Conservation (phyloP, 35 echinoderm and acorn worm species). For the Lytechinus variegatus region DNA sequence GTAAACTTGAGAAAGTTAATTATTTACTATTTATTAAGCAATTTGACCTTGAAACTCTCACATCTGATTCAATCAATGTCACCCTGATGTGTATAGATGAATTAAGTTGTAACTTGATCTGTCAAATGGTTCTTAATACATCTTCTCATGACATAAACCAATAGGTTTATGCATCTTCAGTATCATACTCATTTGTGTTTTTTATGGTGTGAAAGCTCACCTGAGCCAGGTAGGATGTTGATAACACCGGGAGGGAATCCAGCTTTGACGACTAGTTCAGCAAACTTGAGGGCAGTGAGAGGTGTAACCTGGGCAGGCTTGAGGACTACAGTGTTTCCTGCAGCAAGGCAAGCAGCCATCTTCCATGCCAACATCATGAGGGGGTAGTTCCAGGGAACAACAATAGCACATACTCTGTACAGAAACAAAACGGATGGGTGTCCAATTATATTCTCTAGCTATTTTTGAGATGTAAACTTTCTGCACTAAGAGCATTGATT, state of each 20-base stretch:
- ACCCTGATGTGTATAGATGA: too few relatives aligned
- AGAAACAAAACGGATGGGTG: not conserved
- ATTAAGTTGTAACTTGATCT: too few relatives aligned
- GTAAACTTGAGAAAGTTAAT: too few relatives aligned
- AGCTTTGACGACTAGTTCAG: constrained; percentile 92
- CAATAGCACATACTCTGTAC: constrained; percentile 90
- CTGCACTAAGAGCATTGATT: too few relatives aligned
- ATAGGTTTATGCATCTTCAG: too few relatives aligned
- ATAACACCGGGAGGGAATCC: constrained; percentile 99
- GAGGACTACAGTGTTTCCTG: constrained; percentile 96
- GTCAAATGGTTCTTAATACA: too few relatives aligned
- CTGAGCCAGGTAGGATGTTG: constrained; percentile 98
- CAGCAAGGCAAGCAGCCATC: constrained; percentile 98
- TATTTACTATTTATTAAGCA: too few relatives aligned
- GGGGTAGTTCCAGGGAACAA: constrained; percentile 98
- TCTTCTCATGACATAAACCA: too few relatives aligned
- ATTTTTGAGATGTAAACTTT: too few relatives aligned
- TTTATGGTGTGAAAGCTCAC: constrained; percentile 20
- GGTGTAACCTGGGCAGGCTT: constrained; percentile 99
- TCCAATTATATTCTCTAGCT: not conserved
- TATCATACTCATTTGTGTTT: too few relatives aligned
- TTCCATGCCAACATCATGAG: constrained; percentile 99
- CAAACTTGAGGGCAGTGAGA: constrained; percentile 97
- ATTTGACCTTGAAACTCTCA: too few relatives aligned
- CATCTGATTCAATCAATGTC: too few relatives aligned